Evolutionary conservation across 2,113 vertebrate genomes (phyloP), one percentile per base, ranked within the genome.

Genomic region (Corvus moneduloides): DNA sequence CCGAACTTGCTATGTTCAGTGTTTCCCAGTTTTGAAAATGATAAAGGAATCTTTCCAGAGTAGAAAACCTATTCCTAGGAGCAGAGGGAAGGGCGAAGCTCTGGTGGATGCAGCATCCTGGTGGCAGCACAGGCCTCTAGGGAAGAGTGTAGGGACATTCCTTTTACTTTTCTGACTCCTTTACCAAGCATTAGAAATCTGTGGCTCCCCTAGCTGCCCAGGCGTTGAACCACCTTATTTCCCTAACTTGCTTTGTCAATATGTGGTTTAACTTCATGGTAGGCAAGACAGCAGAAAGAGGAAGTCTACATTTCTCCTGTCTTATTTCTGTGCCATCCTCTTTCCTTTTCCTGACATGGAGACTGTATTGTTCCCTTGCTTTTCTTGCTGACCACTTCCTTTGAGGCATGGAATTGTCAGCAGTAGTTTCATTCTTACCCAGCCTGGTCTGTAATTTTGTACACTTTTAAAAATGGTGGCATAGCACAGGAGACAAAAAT

Each of bases 301-400:
- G 81, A 75, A 89, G 80, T 44, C 74, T 93, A 13, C 21, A 13
- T 44, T 80, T 49, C 63, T 87, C 13, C 83, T 54, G 22, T 56
- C 81, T 72, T 67, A 51, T 18, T 95, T 82, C 78, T 77, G 73
- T 78, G 55, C 77, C 12, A 15, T 63, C 69, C 56, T 91, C 67
- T 89, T 81, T 84, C 69, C 66, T 69, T 84, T 77, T 63, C 52
- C 51, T 37, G 39, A 49, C 66, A 79, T 33, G 49, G 51, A 73
- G 35, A 30, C 44, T 3, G 0, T 56, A 35, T 27, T 69, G 87
- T 71, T 93, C 44, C 83, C 27, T 79, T 79, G 55, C 59, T 82
- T 9, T 55, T 78, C 49, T 89, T 69, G 46, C 59, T 63, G n/a
- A 22, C 39, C 27, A 0, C 33, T 87, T 90, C 78, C 69, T 87